Percentiles rank a stretch among this genome's conserved stretches.
Evolutionary conservation across 2,797 vertebrate genomes (phyloP).

Genomic region (Florisuga fusca): DNA sequence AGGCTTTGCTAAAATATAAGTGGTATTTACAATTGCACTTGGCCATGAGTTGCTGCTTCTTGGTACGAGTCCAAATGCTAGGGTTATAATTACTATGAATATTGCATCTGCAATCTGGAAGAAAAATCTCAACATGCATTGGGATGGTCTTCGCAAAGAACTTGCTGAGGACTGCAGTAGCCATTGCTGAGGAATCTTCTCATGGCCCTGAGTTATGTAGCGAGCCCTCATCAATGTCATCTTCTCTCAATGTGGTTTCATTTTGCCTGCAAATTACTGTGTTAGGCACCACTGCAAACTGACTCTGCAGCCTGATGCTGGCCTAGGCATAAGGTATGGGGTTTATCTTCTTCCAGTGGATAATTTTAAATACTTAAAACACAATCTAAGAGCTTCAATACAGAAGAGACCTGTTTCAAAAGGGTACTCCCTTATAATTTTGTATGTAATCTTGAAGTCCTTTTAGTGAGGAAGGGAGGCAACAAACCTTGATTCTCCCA

Average conservation of each 20-base stretch:
- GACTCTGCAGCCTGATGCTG: neutral
- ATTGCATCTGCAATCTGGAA: slow-evolving; percentile 30
- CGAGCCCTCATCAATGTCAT: neutral
- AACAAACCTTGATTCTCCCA: neutral
- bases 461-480: neutral
- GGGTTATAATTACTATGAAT: slow-evolving; percentile 47
- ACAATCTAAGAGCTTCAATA: neutral
- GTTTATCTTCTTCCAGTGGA: neutral
- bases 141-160: slow-evolving; percentile 12
- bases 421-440: neutral
- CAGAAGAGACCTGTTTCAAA: neutral
- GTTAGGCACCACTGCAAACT: neutral
- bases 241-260: neutral
- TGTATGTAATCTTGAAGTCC: neutral
- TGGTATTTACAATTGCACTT: slow-evolving; percentile 44
- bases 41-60: slow-evolving; percentile 16
- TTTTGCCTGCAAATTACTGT: neutral
- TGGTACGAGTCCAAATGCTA: slow-evolving; percentile 7
- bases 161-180: neutral
- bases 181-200: slow-evolving; percentile 10
- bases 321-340: neutral
- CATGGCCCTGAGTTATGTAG: neutral
- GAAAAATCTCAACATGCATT: neutral
- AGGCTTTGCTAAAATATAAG: slow-evolving; percentile 47
- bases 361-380: neutral